A percentile compares a stretch with the other conserved stretches of the same genome.
These are phyloP conservation scores for Aurelia sp. DNA, from an alignment of 30 jellyfish, hydroid and myxozoan species.

Conservation along the genomic window DNA sequence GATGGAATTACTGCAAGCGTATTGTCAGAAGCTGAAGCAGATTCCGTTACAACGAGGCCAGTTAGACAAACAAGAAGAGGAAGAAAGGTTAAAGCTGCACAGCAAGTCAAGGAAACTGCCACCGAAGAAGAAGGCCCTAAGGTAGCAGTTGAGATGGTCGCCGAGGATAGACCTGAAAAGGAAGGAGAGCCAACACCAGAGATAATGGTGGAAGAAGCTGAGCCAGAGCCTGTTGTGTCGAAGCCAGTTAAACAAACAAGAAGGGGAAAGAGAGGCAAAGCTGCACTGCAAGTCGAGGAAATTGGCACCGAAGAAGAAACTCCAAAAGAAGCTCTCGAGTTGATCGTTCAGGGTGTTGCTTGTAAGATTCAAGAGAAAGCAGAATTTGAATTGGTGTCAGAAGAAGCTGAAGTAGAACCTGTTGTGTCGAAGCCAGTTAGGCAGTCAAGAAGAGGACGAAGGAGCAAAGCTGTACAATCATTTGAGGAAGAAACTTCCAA, in stretches of 20 bases:
- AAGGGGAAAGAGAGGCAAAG: not conserved
- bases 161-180: not conserved
- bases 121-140: too few species aligned
- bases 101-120: not conserved
- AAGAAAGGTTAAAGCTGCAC: not conserved
- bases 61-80: not conserved
- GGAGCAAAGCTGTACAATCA: not conserved
- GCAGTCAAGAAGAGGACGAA: slow-evolving; percentile 4
- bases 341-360: not conserved
- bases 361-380: not conserved
- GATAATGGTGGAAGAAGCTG: not conserved
- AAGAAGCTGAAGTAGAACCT: not conserved
- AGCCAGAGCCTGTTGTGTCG: not conserved
- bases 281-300: not conserved
- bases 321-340: too few species aligned
- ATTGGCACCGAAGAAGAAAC: too few species aligned
- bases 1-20: too few species aligned
- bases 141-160: not conserved
- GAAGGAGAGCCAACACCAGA: not conserved
- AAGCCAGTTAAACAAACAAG: not conserved
- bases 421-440: not conserved
- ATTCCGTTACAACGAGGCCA: not conserved
- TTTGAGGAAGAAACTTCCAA: not conserved
- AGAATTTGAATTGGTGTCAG: not conserved
- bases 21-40: not conserved